Conservation (phyloP, 2,888 invertebrate genomes). For the Heliconius charithonia region DNA sequence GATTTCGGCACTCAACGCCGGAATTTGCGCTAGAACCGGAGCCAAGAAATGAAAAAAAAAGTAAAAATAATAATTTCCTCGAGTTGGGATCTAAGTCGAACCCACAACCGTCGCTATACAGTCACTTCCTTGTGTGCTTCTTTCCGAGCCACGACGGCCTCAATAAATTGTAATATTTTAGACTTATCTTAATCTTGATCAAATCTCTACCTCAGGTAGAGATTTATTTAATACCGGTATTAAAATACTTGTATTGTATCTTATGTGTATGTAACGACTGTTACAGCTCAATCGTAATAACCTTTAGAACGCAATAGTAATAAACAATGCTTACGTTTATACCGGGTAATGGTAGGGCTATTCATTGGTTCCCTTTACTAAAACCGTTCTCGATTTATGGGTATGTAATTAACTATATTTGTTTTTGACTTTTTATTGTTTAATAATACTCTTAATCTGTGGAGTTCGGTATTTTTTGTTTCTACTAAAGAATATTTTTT, state of each 20-base stretch:
- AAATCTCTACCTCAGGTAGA: neutral
- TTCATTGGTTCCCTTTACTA: conserved; percentile 28
- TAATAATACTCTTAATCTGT: neutral
- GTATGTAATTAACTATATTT: neutral
- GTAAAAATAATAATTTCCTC: neutral
- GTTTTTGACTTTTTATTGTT: neutral
- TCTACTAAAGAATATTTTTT: neutral
- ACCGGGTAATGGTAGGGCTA: conserved; percentile 15
- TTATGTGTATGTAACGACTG: conserved; percentile 10
- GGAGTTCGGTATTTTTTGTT: neutral
- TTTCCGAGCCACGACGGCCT: neutral
- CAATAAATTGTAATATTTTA: neutral
- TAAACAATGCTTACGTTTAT: conserved; percentile 38
- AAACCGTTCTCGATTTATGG: neutral
- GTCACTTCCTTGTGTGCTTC: neutral
- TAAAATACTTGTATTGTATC: neutral
- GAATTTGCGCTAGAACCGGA: neutral
- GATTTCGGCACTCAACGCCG: too few species aligned
- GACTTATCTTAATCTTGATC: conserved; percentile 8
- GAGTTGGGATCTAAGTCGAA: neutral
- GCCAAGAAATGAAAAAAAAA: neutral
- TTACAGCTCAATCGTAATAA: conserved; percentile 36
- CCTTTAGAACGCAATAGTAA: conserved; percentile 34
- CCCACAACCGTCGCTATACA: neutral
- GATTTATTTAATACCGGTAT: too few species aligned